Evolutionary conservation across 2,888 invertebrate genomes (phyloP).

Genomic region (Ashinkailepas kermadecensis): DNA sequence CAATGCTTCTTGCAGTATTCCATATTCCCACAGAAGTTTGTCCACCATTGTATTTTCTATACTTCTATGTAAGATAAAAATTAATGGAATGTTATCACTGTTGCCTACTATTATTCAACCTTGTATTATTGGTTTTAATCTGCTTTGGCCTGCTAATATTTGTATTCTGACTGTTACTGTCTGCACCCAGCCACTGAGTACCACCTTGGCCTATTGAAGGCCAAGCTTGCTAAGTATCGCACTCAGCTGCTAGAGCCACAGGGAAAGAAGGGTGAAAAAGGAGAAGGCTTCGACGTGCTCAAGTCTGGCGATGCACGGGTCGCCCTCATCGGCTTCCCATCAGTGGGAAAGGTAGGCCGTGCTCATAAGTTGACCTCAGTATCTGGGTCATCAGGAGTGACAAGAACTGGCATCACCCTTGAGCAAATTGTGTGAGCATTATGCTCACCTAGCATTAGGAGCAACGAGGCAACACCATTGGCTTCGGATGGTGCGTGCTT

Average conservation of each 20-base stretch:
- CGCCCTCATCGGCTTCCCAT: constrained; percentile 96
- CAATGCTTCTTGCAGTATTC: not conserved
- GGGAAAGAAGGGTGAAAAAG: constrained; percentile 82
- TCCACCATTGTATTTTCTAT: not conserved
- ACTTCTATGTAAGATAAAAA: not conserved
- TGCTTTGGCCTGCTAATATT: too few species aligned
- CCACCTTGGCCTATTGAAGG: constrained; percentile 94
- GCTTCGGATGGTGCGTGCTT: too few species aligned
- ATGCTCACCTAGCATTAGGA: too few species aligned
- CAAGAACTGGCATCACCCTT: too few species aligned
- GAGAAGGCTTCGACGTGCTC: constrained; percentile 96
- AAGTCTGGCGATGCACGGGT: constrained; percentile 99
- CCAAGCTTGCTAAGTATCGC: constrained; percentile 89
- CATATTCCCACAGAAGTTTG: not conserved
- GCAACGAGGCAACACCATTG: too few species aligned
- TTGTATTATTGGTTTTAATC: not conserved
- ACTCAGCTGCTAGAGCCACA: constrained; percentile 90
- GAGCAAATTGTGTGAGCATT: too few species aligned
- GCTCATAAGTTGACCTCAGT: too few species aligned
- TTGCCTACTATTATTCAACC: not conserved
- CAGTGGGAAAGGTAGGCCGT: constrained; percentile 76
- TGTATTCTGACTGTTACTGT: not conserved
- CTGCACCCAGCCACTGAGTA: constrained; percentile 85
- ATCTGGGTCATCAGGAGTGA: too few species aligned
- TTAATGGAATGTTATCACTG: not conserved